Base-by-base conservation (phyloP, 2,797 vertebrate genomes). In the Paedocypris micromegethes region DNA sequence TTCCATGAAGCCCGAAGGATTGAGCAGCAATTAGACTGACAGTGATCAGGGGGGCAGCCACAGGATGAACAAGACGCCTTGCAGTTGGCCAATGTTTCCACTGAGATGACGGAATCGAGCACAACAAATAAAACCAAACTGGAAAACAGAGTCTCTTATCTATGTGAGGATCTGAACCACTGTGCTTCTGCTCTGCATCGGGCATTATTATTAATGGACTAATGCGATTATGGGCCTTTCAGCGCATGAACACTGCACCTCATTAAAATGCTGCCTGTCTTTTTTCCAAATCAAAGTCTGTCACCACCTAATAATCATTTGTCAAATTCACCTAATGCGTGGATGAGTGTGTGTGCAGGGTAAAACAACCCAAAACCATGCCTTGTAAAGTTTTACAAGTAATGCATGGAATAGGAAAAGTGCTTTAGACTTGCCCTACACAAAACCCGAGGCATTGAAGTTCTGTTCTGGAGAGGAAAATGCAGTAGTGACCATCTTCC, bases 261-360 rank as follows among this genome's bases (percentile, higher is more conserved):
- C 61, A 72, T 65, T 62, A 76, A 68, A 76, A 56, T 64, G 58
- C 49, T 73, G 64, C 60, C 55, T 77, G 64, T 76, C 49, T 65
- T 49, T n/a, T 3, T 43, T 47, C 68, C 52, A 61, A 71, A 64
- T 70, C 64, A 73, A 59, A 68, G 59, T 5, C 6, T 62, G 55
- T 70, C 67, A 45, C 52, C 65, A 72, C 65, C 65, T 52, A 43
- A 62, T 46, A 42, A 61, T 61, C 68, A 52, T 61, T 57, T 70
- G 69, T 72, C 66, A 60, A 9, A 67, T 66, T 70, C 58, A 64
- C 59, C 50, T 51, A n/a, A n/a, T 9, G 9, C 50, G 23, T 23
- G 23, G 23, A 23, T 23, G 23, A 23, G 23, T 23, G 23, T 23
- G 23, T 23, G 23, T 62, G 9, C 52, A 65, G 52, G 63, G 55